phyloP scores from a whole-genome alignment of 1,140 invertebrate genomes.

The Drosophila pachea region DNA sequence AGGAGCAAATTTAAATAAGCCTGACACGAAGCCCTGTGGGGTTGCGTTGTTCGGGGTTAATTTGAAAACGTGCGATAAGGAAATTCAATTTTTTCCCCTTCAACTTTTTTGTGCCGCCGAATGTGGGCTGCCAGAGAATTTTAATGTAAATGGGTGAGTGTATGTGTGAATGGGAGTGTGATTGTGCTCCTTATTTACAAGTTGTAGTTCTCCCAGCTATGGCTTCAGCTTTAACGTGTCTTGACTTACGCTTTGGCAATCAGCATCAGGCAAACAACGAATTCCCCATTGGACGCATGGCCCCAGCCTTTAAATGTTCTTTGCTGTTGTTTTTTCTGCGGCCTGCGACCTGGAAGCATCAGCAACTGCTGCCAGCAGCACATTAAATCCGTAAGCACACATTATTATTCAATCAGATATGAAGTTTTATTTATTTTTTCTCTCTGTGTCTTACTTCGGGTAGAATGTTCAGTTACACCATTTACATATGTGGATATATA shows the following conservation, averaged over 20 bases:
- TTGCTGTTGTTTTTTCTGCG: slow-evolving; percentile 12
- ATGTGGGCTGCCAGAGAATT: slow-evolving; percentile 37
- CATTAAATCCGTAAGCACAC: slow-evolving; percentile 75
- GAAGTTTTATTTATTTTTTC: slow-evolving; percentile 58
- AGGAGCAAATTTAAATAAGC: slow-evolving; percentile 42
- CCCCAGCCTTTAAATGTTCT: slow-evolving; percentile 19
- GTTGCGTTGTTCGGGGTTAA: slow-evolving; percentile 54
- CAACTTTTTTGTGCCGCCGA: background rate
- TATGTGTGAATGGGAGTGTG: background rate
- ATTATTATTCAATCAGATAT: slow-evolving; percentile 78
- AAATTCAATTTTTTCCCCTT: slow-evolving; percentile 59
- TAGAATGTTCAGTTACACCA: slow-evolving; percentile 15
- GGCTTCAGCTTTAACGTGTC: slow-evolving; percentile 12
- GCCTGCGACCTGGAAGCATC: slow-evolving; percentile 4
- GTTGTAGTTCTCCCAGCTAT: slow-evolving; percentile 12
- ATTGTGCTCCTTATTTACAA: slow-evolving; percentile 3
- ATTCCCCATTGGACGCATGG: slow-evolving; percentile 52
- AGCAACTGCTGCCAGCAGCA: slow-evolving; percentile 53
- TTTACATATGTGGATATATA: slow-evolving; percentile 1
- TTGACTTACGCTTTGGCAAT: slow-evolving; percentile 61
- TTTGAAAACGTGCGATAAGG: slow-evolving; percentile 67
- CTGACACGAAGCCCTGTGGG: slow-evolving; percentile 18
- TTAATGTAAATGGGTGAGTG: background rate
- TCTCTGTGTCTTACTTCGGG: background rate
- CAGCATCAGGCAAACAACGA: slow-evolving; percentile 56